These are phyloP conservation scores for Theretra japonica DNA, from an alignment of 2,888 invertebrate genomes.

Conservation along the genomic window DNA sequence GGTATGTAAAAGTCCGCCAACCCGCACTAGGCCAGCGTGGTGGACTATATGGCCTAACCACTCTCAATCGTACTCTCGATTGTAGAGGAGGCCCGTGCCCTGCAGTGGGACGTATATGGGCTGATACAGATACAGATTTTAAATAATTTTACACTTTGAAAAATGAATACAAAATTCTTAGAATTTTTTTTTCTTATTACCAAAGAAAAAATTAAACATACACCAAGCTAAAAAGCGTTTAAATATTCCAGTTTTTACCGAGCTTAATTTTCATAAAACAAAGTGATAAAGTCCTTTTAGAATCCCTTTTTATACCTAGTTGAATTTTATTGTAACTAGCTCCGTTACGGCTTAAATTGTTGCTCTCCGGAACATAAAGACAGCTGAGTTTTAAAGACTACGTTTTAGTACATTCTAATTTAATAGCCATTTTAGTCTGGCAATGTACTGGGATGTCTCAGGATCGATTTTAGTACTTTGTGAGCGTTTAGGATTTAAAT, in stretches of 20 bases:
- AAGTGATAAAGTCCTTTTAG: constrained; percentile 7
- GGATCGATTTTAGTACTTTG: neutral
- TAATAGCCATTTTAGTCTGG: too few species aligned
- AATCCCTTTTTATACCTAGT: constrained; percentile 12
- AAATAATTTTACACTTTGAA: too few species aligned
- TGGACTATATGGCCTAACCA: too few species aligned
- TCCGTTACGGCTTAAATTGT: constrained; percentile 8
- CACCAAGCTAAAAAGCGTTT: neutral
- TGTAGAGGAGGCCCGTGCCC: too few species aligned
- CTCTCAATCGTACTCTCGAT: too few species aligned
- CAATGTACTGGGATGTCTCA: neutral
- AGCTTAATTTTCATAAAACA: constrained; percentile 19
- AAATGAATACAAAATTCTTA: neutral
- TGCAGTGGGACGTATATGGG: too few species aligned
- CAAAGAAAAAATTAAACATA: neutral
- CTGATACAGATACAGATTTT: too few species aligned
- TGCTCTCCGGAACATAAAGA: constrained; percentile 6
- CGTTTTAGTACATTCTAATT: too few species aligned
- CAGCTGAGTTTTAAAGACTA: neutral
- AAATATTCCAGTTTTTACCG: constrained; percentile 1
- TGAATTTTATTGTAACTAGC: constrained; percentile 18
- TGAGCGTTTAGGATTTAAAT: too few species aligned
- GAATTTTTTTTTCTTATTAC: neutral
- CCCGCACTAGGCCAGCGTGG: too few species aligned
- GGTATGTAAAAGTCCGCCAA: too few species aligned